phyloP scores from a whole-genome alignment of 2,797 vertebrate genomes.

The Thunnus albacares region DNA sequence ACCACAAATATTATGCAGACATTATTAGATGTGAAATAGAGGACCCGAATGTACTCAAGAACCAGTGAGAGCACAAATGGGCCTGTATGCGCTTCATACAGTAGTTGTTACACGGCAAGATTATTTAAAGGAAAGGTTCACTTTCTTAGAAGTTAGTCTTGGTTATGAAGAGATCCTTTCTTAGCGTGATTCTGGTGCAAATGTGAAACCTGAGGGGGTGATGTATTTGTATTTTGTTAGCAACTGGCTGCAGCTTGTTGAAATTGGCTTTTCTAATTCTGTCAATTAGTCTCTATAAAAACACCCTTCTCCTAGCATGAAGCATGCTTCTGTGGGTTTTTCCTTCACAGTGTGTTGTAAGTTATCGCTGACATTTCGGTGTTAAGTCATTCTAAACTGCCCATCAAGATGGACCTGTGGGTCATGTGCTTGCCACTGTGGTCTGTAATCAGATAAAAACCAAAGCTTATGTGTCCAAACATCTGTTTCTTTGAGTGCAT shows the following conservation, averaged over 20 bases:
- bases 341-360: neutral
- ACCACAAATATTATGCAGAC: neutral
- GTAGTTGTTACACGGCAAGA: slow-evolving; percentile 6
- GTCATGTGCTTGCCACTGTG: slow-evolving; percentile 42
- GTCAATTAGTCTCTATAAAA: neutral
- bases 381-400: neutral
- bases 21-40: neutral
- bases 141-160: too few relatives aligned
- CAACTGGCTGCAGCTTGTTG: neutral
- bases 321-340: neutral
- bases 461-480: slow-evolving; percentile 22
- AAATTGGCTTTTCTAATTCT: slow-evolving; percentile 2
- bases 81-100: too few relatives aligned
- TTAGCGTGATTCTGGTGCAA: neutral
- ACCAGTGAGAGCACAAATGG: neutral
- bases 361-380: slow-evolving; percentile 20
- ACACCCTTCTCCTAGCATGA: neutral
- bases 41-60: neutral
- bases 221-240: neutral
- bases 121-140: neutral
- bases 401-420: slow-evolving; percentile 7
- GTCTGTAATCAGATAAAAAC: slow-evolving; percentile 41
- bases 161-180: too few relatives aligned
- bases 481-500: slow-evolving; percentile 33
- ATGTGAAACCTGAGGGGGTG: neutral